These are phyloP conservation scores for Euspilapteryx auroguttella DNA, from an alignment of 2,888 invertebrate genomes.

Conservation along the genomic window DNA sequence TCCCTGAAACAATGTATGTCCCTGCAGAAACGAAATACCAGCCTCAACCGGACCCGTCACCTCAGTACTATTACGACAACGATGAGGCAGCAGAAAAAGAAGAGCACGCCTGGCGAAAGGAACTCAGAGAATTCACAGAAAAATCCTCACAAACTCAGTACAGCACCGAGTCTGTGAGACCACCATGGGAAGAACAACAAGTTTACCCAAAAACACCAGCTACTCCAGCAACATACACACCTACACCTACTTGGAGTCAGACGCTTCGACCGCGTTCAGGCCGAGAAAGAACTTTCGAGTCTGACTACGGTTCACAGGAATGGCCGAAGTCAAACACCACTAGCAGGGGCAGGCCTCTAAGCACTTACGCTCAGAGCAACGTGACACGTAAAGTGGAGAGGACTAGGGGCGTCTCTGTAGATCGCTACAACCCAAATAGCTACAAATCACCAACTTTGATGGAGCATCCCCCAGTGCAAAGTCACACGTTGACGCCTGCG, in stretches of 20 bases:
- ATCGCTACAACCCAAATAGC: conserved; percentile 43
- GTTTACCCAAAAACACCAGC: conserved; percentile 28
- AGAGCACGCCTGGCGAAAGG: conserved; percentile 51
- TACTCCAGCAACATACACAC: conserved; percentile 23
- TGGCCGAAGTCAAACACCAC: conserved; percentile 43
- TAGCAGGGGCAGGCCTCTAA: conserved; percentile 41
- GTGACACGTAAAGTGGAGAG: conserved; percentile 28
- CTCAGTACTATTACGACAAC: conserved; percentile 46
- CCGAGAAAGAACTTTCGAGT: conserved; percentile 48
- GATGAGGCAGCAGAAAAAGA: conserved; percentile 35
- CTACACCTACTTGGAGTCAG: conserved; percentile 50
- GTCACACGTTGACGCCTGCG: conserved; percentile 41
- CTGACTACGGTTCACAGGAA: conserved; percentile 40
- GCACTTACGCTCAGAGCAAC: conserved; percentile 22
- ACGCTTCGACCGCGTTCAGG: conserved; percentile 43
- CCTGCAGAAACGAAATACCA: conserved; percentile 41
- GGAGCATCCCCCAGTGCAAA: conserved; percentile 45
- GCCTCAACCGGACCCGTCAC: conserved; percentile 45
- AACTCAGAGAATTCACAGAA: conserved; percentile 49
- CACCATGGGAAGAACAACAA: conserved; percentile 42
- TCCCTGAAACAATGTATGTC: conserved; percentile 46
- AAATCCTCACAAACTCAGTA: conserved; percentile 25
- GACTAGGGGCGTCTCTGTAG: conserved; percentile 44
- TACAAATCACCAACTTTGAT: conserved; percentile 36
- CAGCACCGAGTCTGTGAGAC: conserved; percentile 26